Conservation (phyloP, 1,140 invertebrate genomes). For the Chlorops oryzae region DNA sequence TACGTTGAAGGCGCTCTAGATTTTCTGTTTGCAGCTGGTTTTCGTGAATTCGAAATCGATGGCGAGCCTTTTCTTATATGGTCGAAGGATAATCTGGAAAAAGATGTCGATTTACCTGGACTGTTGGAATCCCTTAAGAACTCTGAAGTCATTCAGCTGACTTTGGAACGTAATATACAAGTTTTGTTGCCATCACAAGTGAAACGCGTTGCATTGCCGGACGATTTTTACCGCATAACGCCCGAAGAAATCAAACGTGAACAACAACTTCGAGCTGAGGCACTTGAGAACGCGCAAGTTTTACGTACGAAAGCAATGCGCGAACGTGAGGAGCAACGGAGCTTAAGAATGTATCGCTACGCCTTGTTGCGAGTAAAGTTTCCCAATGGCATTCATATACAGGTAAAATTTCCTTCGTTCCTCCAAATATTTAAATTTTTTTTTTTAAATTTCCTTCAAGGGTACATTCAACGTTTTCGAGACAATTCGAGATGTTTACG, state of each 20-base stretch:
- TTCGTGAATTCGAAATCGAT: constrained; percentile 56
- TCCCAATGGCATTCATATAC: constrained; percentile 77
- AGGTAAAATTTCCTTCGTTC: constrained; percentile 50
- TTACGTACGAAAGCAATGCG: constrained; percentile 88
- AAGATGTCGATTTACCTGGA: constrained; percentile 51
- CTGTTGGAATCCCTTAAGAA: constrained; percentile 69
- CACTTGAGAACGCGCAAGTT: constrained; percentile 71
- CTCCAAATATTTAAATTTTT: constrained; percentile 7
- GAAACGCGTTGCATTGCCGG: constrained; percentile 63
- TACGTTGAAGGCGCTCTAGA: constrained; percentile 73
- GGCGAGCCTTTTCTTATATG: constrained; percentile 36
- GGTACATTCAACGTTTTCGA: constrained; percentile 79
- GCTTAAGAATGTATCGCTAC: constrained; percentile 77
- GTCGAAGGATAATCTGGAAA: constrained; percentile 29
- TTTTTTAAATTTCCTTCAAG: constrained; percentile 42
- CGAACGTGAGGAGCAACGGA: constrained; percentile 74
- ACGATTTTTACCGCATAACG: constrained; percentile 74
- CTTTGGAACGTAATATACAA: constrained; percentile 77
- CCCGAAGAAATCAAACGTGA: constrained; percentile 79
- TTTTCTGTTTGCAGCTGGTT: constrained; percentile 78
- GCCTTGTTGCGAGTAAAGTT: constrained; percentile 77
- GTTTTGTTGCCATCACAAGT: constrained; percentile 75
- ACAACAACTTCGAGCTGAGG: constrained; percentile 69
- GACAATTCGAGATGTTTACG: constrained; percentile 60
- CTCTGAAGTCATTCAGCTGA: constrained; percentile 73